phyloP scores from a whole-genome alignment of 2,113 vertebrate species.

The Nansenia antarctica region DNA sequence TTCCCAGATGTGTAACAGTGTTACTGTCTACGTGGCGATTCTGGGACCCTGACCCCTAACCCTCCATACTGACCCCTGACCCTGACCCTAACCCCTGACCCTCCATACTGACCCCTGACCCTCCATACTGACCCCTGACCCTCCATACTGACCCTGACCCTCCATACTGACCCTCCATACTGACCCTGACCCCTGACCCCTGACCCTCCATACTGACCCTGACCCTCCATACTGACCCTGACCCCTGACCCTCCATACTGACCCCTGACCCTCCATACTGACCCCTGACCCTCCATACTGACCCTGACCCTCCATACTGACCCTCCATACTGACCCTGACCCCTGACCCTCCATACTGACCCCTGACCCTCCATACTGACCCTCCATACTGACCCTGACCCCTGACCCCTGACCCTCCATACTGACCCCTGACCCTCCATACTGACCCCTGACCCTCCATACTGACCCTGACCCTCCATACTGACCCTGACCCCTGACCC shows the following conservation, averaged over 20 bases:
- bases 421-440: too few species aligned
- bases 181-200: not conserved
- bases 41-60: not conserved
- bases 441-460: not conserved
- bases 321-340: conserved; percentile 68
- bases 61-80: conserved; percentile 68
- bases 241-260: conserved; percentile 1
- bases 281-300: not conserved
- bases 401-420: not conserved
- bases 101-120: not conserved
- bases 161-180: not conserved
- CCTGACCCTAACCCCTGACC: too few species aligned
- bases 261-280: too few species aligned
- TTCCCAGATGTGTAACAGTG: not conserved
- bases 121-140: not conserved
- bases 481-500: not conserved
- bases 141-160: conserved; percentile 68
- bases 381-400: conserved; percentile 71
- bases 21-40: too few species aligned
- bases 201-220: conserved; percentile 67
- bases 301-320: not conserved
- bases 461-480: not conserved
- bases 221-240: not conserved
- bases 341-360: not conserved
- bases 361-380: not conserved